A percentile compares a stretch with the other conserved stretches of the same genome.
Evolutionary conservation across 2,888 invertebrate genomes (phyloP).

Genomic region (Calliscelio sp.): DNA sequence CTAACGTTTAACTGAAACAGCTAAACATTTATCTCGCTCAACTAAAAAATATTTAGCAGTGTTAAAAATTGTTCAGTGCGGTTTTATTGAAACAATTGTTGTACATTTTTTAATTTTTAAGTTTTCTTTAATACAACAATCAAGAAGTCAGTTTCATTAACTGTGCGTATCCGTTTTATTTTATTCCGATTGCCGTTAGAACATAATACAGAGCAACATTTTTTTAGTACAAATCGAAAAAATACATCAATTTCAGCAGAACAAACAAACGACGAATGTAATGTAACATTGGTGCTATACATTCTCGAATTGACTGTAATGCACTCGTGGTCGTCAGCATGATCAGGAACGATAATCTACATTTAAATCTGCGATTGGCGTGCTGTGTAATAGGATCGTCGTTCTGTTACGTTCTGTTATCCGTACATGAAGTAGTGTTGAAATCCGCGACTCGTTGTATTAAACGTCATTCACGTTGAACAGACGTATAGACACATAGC

Average conservation of each 20-base stretch:
- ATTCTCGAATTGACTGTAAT: constrained; percentile 40
- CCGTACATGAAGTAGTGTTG: constrained; percentile 58
- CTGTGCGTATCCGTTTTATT: background rate
- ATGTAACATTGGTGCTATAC: constrained; percentile 24
- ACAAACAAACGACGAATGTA: constrained; percentile 14
- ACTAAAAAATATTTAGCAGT: too few species aligned
- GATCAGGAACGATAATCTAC: constrained; percentile 75
- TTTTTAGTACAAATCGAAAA: background rate
- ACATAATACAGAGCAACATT: background rate
- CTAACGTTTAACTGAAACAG: too few species aligned
- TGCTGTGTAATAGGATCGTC: constrained; percentile 74
- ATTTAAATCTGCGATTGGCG: constrained; percentile 78
- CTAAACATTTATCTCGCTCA: too few species aligned
- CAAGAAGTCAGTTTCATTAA: background rate
- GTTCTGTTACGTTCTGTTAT: constrained; percentile 60
- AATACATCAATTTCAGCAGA: constrained; percentile 5
- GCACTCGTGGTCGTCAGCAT: constrained; percentile 62
- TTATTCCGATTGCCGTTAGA: background rate
- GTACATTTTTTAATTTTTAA: too few species aligned
- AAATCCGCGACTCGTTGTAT: constrained; percentile 58
- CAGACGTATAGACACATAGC: constrained; percentile 72
- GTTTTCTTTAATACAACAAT: constrained; percentile 2
- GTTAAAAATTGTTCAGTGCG: constrained; percentile 44
- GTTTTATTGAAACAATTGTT: background rate
- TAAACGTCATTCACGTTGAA: constrained; percentile 72